Conservation (phyloP, 2,797 vertebrate species). For the Moxostoma hubbsi region DNA sequence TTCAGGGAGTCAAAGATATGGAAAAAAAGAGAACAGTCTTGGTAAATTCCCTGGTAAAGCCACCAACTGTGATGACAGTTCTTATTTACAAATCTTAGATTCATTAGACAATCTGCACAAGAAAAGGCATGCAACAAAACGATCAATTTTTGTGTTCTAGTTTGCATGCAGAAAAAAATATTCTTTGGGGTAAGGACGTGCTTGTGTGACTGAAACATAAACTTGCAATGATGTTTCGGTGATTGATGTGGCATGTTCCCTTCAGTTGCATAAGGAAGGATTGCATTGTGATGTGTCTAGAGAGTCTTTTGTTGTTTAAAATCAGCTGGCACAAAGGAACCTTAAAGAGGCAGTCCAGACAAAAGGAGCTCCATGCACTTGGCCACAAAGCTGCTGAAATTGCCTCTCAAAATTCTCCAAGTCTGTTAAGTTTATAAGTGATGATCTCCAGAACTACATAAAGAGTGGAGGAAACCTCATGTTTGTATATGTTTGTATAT, state of each 20-base stretch:
- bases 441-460: constrained; percentile 19
- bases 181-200: constrained; percentile 31
- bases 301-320: constrained; percentile 63
- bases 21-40: constrained; percentile 72
- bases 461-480: too few species aligned
- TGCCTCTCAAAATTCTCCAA: not conserved
- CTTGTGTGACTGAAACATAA: constrained; percentile 24
- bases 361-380: constrained; percentile 3
- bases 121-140: constrained; percentile 52
- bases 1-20: constrained; percentile 60
- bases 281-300: constrained; percentile 71
- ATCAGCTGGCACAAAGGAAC: constrained; percentile 9
- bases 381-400: not conserved
- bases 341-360: not conserved
- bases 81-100: constrained; percentile 38
- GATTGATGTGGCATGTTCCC: constrained; percentile 55
- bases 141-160: constrained; percentile 3
- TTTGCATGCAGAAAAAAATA: constrained; percentile 55
- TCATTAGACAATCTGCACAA: constrained; percentile 38
- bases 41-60: constrained; percentile 55
- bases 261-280: constrained; percentile 77
- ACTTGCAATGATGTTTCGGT: constrained; percentile 45
- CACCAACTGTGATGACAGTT: constrained; percentile 21
- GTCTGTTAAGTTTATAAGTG: not conserved
- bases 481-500: too few species aligned